These are phyloP conservation scores for Synergus gifuensis DNA, from an alignment of 2,888 invertebrate genomes.

Conservation along the genomic window DNA sequence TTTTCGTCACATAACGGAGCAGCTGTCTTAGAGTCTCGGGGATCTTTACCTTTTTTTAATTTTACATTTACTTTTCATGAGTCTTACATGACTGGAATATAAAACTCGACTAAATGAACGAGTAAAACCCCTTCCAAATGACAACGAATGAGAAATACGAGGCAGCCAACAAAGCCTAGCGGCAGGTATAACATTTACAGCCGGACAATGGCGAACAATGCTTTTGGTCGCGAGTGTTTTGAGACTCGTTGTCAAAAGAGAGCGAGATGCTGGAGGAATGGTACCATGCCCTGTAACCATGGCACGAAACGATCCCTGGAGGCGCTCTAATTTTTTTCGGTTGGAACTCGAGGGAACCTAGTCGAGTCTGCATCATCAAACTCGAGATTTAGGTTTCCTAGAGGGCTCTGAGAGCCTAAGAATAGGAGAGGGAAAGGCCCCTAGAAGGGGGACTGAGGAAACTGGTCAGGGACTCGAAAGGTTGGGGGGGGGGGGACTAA, in stretches of 20 bases:
- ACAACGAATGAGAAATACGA: conserved; percentile 26
- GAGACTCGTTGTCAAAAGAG: conserved; percentile 58
- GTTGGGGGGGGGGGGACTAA: conserved; percentile 53
- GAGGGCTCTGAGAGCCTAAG: conserved; percentile 50
- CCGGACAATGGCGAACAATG: conserved; percentile 59
- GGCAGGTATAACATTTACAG: conserved; percentile 59
- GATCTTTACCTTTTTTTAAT: background rate
- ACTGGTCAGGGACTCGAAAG: conserved; percentile 65
- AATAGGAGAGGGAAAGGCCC: conserved; percentile 47
- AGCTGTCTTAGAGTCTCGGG: background rate
- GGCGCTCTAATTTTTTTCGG: conserved; percentile 57
- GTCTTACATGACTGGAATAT: conserved; percentile 22
- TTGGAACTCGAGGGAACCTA: conserved; percentile 51
- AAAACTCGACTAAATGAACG: conserved; percentile 5
- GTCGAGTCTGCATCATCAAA: conserved; percentile 43
- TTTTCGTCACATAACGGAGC: background rate
- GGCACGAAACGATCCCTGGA: conserved; percentile 49
- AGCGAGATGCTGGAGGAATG: conserved; percentile 53
- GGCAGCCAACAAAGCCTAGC: conserved; percentile 49
- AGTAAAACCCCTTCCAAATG: conserved; percentile 23
- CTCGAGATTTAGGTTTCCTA: conserved; percentile 55
- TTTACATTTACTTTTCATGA: background rate
- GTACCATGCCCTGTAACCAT: conserved; percentile 44
- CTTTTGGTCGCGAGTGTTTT: conserved; percentile 59
- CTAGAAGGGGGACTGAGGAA: conserved; percentile 65